Evolutionary conservation across 2,113 vertebrate species (phyloP).

Genomic region (Melanerpes formicivorus): DNA sequence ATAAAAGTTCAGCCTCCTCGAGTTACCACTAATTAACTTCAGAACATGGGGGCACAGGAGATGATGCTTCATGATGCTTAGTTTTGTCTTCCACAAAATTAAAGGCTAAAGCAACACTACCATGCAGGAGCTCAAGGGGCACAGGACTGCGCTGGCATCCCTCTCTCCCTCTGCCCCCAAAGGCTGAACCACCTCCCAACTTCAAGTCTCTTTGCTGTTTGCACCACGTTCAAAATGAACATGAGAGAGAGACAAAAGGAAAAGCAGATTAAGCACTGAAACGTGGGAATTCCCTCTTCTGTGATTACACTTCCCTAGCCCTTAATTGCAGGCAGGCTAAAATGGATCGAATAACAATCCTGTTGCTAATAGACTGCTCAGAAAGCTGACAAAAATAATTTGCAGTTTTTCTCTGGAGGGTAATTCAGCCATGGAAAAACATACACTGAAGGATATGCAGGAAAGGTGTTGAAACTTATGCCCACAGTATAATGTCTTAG

Average conservation of each 20-base stretch:
- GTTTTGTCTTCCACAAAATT: not conserved
- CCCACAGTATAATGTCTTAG: not conserved
- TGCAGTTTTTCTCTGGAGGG: not conserved
- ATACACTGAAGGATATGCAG: not conserved
- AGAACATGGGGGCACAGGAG: not conserved
- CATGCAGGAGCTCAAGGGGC: rapidly evolving
- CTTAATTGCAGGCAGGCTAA: constrained; percentile 4
- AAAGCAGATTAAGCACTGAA: not conserved
- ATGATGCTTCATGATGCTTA: not conserved
- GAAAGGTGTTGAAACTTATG: not conserved
- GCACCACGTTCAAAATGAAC: not conserved
- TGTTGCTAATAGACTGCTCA: not conserved
- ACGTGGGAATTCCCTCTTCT: not conserved
- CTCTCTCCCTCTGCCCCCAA: not conserved
- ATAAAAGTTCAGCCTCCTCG: not conserved
- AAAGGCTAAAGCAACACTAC: constrained; percentile 3
- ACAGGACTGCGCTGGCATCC: not conserved
- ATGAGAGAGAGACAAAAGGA: not conserved
- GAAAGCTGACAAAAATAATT: not conserved
- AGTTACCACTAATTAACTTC: constrained; percentile 22
- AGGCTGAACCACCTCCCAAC: not conserved
- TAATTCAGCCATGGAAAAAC: not conserved
- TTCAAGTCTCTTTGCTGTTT: not conserved
- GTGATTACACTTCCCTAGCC: not conserved
- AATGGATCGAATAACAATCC: not conserved